Conservation (phyloP, 2,888 invertebrate genomes). For the Caenorhabditis zanzibari region DNA sequence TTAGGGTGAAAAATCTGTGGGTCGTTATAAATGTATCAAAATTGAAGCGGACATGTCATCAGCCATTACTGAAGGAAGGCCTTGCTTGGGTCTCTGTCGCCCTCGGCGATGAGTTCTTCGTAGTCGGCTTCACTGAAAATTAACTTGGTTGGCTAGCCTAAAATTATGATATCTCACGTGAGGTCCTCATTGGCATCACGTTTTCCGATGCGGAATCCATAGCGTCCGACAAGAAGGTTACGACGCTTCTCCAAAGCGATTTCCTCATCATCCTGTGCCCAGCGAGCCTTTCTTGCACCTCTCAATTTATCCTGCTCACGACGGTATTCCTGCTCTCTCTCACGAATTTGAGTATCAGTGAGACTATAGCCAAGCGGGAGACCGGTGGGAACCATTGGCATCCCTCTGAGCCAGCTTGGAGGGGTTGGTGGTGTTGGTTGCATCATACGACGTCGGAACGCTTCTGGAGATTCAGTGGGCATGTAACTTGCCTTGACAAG, state of each 20-base stretch:
- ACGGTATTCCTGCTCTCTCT: background rate
- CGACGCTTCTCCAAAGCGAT: constrained; percentile 27
- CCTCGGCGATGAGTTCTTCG: background rate
- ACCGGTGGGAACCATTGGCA: background rate
- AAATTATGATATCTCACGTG: constrained; percentile 14
- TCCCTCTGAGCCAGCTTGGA: background rate
- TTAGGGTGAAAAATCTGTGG: background rate
- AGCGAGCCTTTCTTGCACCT: background rate
- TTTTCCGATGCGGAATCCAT: constrained; percentile 56
- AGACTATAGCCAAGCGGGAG: background rate
- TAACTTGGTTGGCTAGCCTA: no score
- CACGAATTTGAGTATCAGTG: background rate
- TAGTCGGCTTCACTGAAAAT: constrained; percentile 5
- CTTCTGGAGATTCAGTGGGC: constrained; percentile 3
- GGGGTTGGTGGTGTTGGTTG: background rate
- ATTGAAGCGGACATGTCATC: background rate
- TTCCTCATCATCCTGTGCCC: background rate
- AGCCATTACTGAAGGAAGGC: constrained; percentile 3
- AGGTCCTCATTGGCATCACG: background rate
- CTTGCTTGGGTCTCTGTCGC: no score
- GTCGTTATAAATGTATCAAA: background rate
- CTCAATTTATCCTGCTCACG: background rate
- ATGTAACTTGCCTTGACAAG: background rate
- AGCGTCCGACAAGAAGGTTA: constrained; percentile 52
- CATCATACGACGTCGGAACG: background rate